These are phyloP conservation scores for Scatophagus argus DNA, from an alignment of 2,113 vertebrate species.

Conservation along the genomic window DNA sequence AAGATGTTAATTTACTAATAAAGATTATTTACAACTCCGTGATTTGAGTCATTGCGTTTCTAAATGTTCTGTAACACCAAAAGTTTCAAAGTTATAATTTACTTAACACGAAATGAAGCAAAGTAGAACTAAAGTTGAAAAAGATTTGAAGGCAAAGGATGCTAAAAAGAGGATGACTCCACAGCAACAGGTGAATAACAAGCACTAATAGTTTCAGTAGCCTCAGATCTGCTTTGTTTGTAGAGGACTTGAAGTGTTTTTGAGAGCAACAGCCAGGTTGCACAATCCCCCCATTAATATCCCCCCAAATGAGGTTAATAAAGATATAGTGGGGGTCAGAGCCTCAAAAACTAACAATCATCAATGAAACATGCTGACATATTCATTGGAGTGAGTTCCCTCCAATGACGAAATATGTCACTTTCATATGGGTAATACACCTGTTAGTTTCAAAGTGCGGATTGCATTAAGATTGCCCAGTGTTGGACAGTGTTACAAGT, in stretches of 20 bases:
- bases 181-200: background rate
- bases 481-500: background rate
- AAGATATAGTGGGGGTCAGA: background rate
- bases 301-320: background rate
- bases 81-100: background rate
- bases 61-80: background rate
- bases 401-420: no score
- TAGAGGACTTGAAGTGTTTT: no score
- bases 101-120: background rate
- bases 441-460: background rate
- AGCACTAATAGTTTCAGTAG: background rate
- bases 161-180: background rate
- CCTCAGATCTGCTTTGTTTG: background rate
- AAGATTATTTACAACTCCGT: constrained; percentile 47
- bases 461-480: background rate
- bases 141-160: background rate
- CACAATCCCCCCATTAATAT: background rate
- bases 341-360: background rate
- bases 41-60: background rate
- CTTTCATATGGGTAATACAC: no score
- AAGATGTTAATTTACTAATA: constrained; percentile 54
- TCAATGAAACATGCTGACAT: background rate
- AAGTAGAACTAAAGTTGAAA: background rate
- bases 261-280: background rate
- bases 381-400: no score